phyloP scores from a whole-genome alignment of 2,797 vertebrate genomes.

The Myotis daubentonii region DNA sequence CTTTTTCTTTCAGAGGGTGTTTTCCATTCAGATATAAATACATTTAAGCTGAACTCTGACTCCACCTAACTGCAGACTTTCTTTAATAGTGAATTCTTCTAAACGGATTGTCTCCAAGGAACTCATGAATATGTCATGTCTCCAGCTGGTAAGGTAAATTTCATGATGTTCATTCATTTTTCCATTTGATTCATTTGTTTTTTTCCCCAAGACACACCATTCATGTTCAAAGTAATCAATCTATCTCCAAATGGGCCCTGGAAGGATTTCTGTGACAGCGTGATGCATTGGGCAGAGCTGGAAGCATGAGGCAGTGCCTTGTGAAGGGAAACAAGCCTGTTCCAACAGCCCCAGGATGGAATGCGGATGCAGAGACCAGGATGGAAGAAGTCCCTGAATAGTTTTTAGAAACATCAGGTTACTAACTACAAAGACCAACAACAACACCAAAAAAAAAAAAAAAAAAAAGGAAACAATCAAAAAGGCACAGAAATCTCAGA shows the following conservation, averaged over 20 bases:
- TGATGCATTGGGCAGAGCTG: constrained; percentile 46
- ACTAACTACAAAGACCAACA: background rate
- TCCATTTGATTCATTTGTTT: constrained; percentile 67
- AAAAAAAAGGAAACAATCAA: background rate
- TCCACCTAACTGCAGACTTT: background rate
- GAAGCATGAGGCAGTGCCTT: background rate
- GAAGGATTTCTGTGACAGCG: constrained; percentile 41
- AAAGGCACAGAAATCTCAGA: background rate
- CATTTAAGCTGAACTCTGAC: background rate
- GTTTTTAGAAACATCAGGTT: background rate
- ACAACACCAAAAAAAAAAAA: background rate
- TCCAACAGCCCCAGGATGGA: background rate
- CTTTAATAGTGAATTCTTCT: background rate
- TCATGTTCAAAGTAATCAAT: constrained; percentile 58
- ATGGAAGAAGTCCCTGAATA: background rate
- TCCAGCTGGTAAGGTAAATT: constrained; percentile 51
- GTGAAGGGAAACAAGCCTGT: background rate
- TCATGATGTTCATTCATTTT: constrained; percentile 53
- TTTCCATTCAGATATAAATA: background rate
- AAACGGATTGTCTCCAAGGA: background rate
- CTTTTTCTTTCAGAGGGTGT: background rate
- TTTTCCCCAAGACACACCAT: constrained; percentile 40
- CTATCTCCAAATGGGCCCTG: constrained; percentile 53
- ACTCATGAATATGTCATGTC: background rate
- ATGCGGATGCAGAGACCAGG: background rate